Base-by-base conservation (phyloP, 1,140 invertebrate species). In the Cyrtorhinus lividipennis region DNA sequence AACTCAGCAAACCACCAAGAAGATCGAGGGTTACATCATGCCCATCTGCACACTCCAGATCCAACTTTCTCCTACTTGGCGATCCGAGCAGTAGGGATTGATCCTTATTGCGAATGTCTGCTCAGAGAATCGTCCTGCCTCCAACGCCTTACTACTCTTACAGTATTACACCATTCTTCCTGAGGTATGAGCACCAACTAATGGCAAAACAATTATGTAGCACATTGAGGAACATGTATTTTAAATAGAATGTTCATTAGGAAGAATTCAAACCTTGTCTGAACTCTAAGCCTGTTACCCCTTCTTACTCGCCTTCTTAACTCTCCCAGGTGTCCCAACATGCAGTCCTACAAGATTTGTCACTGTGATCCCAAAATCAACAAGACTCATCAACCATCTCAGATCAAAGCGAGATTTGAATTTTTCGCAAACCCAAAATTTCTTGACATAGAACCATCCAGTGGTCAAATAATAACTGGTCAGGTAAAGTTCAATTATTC, bases 141-240 rank as follows among this genome's bases (percentile, higher is more conserved):
- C 56, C 57, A 3, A 63, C 65, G 24, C 57, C 65, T 12, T 63
- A 44, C 44, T 46, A 24, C 15, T 61, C 62, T 10, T 63, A 24
- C 44, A 27, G 38, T 2, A 45, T 63, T 12, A 45, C 46, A 8
- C 18, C 23, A n/a, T 30, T 66, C 25, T 66, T 59, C 45, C 26
- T 66, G 2, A 63, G 65, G 65, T 65, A 46, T n/a, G n/a, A n/a
- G n/a, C n/a, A 56, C n/a, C 10, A n/a, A 44, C n/a, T n/a, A n/a
- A n/a, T n/a, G n/a, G n/a, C n/a, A n/a, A n/a, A 30, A 30, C 5
- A n/a, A n/a, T n/a, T n/a, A n/a, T n/a, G n/a, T n/a, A n/a, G n/a
- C n/a, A n/a, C n/a, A n/a, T n/a, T n/a, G n/a, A n/a, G n/a, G n/a
- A n/a, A n/a, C n/a, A n/a, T n/a, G n/a, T n/a, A n/a, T n/a, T n/a